These are phyloP conservation scores for Pseudomyrmex cubaensis DNA, from an alignment of 1,140 invertebrate species.

Conservation along the genomic window DNA sequence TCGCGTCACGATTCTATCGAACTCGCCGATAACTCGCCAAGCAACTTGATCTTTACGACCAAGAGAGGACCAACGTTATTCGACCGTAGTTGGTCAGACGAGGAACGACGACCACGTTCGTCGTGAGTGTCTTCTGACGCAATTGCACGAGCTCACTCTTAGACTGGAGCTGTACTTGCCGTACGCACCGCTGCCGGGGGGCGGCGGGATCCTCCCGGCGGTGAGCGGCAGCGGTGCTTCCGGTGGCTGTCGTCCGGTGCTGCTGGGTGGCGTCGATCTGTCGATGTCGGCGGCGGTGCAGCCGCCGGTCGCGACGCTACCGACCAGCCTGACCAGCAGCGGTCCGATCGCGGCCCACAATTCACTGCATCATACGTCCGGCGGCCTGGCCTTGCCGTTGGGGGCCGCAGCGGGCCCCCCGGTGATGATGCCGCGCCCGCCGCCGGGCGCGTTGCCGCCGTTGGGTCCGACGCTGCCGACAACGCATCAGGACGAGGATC, in stretches of 20 bases:
- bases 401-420: constrained; percentile 76
- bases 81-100: no score
- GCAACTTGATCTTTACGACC: background rate
- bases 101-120: background rate
- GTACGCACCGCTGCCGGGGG: constrained; percentile 84
- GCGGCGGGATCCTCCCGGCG: constrained; percentile 83
- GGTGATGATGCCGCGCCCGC: constrained; percentile 86
- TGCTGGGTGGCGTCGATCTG: constrained; percentile 82
- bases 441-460: constrained; percentile 81
- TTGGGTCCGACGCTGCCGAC: constrained; percentile 80
- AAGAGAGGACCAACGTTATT: background rate
- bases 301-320: constrained; percentile 69
- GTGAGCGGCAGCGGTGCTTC: constrained; percentile 77
- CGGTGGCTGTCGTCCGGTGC: constrained; percentile 72
- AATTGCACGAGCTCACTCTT: constrained; percentile 60
- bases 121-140: constrained; percentile 1
- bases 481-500: constrained; percentile 79
- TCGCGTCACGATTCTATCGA: background rate
- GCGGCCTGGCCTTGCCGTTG: constrained; percentile 82
- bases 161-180: constrained; percentile 85
- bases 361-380: constrained; percentile 72
- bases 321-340: constrained; percentile 61
- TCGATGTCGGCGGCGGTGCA: constrained; percentile 83
- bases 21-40: background rate
- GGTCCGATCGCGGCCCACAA: constrained; percentile 74